Base-by-base conservation (phyloP, 1,140 invertebrate genomes). In the Archivesica marissinica region DNA sequence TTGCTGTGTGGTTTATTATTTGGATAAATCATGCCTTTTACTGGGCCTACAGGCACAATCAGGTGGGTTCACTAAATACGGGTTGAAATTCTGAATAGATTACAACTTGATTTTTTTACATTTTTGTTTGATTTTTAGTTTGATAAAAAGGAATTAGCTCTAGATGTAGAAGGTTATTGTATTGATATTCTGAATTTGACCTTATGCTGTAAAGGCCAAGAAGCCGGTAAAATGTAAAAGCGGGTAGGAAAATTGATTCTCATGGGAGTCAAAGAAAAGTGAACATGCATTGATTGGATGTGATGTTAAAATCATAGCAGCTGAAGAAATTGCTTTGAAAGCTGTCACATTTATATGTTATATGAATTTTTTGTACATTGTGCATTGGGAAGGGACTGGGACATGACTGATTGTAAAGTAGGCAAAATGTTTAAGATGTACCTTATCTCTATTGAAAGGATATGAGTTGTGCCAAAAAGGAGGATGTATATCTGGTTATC, bases 21-120 rank as follows among this genome's bases (percentile, higher is more conserved):
- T 70, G 61, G 78, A 81, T 70, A 81, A 70, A 52, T 52, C 78
- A 81, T 81, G 78, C 44, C 78, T 81, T 28, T n/a, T 81, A 23
- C 23, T 81, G 33, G 61, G 64, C 25, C 15, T 66, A 68, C 61
- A 68, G 17, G 2, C 38, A 38, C 61, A 68, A 13, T 1, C 30
- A 52, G 78, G 78, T 81, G 33, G 15, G 77, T 80, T 25, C 13
- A 13, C 6, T 11, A 28, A 30, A 61, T 66, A 9, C 23, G 20
- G 2, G 2, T 38, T 39, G 7, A 17, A 66, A 66, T 66, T n/a
- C 23, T 23, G 17, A 54, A 54, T 54, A 11, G 7, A 7, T 6
- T 54, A 54, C n/a, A n/a, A n/a, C 4, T 54, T 6, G 23, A 54
- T 54, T 54, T n/a, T n/a, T 54, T 7, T 20, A 54, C 50, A n/a